phyloP scores from a whole-genome alignment of 2,888 invertebrate genomes.

The Stenchaetothrips biformis region DNA sequence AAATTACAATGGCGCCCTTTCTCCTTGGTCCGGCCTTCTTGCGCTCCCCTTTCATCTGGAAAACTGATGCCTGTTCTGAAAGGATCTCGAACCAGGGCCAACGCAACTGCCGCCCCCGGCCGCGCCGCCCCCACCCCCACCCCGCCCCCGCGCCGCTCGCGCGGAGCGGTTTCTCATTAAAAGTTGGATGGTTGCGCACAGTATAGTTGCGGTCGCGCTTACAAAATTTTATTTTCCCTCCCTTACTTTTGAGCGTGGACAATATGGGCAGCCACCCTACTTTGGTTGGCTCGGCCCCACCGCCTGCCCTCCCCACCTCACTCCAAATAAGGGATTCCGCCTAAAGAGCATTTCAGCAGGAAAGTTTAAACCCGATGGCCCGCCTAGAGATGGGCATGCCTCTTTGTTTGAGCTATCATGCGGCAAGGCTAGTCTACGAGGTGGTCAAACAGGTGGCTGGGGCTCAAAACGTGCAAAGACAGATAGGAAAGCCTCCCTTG shows the following conservation, averaged over 20 bases:
- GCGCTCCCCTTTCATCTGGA: conserved; percentile 5
- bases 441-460: too few relatives aligned
- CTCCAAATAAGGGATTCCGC: background rate
- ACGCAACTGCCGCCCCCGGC: background rate
- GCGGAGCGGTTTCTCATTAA: conserved; percentile 16
- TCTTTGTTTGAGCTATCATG: too few relatives aligned
- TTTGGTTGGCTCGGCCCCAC: too few relatives aligned
- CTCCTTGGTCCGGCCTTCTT: background rate
- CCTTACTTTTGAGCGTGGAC: background rate
- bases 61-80: conserved; percentile 8
- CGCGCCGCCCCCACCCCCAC: background rate
- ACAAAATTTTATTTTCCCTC: conserved; percentile 8
- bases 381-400: background rate
- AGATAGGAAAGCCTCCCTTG: too few relatives aligned
- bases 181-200: conserved; percentile 10
- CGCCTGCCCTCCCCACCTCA: background rate
- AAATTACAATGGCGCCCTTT: background rate
- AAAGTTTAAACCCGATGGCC: conserved; percentile 14
- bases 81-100: background rate
- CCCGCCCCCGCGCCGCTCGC: background rate
- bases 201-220: conserved; percentile 22
- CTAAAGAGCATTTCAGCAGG: conserved; percentile 10
- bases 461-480: too few relatives aligned
- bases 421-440: too few relatives aligned
- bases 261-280: background rate